Conservation (phyloP, 1,140 invertebrate species). For the Littorina saxatilis region DNA sequence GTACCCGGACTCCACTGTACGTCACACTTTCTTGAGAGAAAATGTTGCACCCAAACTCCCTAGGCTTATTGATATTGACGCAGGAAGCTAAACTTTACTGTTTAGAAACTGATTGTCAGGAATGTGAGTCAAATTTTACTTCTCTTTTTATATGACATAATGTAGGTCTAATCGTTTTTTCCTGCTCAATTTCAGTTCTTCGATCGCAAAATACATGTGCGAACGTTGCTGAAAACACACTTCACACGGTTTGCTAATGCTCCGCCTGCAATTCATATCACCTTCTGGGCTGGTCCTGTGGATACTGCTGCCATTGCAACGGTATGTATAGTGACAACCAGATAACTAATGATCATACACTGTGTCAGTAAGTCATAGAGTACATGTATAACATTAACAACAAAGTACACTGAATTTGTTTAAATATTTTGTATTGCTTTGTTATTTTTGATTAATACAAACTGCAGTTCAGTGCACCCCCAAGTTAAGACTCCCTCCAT, state of each 20-base stretch:
- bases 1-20: too few relatives aligned
- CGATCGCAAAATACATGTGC: constrained; percentile 45
- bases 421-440: background rate
- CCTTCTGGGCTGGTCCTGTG: constrained; percentile 48
- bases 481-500: too few relatives aligned
- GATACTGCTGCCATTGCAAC: background rate
- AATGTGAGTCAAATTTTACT: too few relatives aligned
- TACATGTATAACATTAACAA: background rate
- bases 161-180: background rate
- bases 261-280: constrained; percentile 41
- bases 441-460: background rate
- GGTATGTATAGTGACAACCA: too few relatives aligned
- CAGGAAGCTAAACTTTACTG: too few relatives aligned
- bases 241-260: constrained; percentile 49
- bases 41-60: too few relatives aligned
- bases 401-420: background rate
- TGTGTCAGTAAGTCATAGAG: background rate
- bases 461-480: too few relatives aligned
- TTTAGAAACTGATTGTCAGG: too few relatives aligned
- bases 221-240: constrained; percentile 54
- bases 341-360: background rate
- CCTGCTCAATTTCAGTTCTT: constrained; percentile 8
- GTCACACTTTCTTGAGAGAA: too few relatives aligned
- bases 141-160: too few relatives aligned
- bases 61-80: too few relatives aligned